Conservation (phyloP, 1,140 invertebrate species). For the Drosophila pectinifera region DNA sequence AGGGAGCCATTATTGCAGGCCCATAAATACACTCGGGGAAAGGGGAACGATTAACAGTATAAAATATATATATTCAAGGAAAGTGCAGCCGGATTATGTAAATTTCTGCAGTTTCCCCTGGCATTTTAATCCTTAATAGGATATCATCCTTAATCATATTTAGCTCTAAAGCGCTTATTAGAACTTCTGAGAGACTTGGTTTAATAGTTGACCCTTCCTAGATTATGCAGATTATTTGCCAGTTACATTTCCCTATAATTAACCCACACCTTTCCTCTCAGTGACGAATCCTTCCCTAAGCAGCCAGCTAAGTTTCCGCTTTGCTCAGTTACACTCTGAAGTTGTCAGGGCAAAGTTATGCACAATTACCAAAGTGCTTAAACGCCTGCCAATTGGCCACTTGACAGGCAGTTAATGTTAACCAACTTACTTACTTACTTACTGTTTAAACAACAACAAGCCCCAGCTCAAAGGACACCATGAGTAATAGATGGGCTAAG, state of each 20-base stretch:
- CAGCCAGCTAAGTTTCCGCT: neutral
- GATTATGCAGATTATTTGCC: too few relatives aligned
- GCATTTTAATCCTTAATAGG: neutral
- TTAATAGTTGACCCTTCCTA: too few relatives aligned
- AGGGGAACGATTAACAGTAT: neutral
- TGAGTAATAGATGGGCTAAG: slow-evolving; percentile 9
- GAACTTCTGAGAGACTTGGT: neutral
- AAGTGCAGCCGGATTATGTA: neutral
- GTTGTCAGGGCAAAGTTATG: slow-evolving; percentile 7
- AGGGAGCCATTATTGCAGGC: slow-evolving; percentile 27
- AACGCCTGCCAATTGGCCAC: slow-evolving; percentile 57
- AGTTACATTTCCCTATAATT: neutral
- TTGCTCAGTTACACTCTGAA: neutral
- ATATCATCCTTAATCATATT: neutral
- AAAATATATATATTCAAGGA: neutral
- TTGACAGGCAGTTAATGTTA: slow-evolving; percentile 64
- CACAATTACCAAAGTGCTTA: slow-evolving; percentile 60
- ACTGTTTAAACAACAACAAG: slow-evolving; percentile 52
- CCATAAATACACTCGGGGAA: slow-evolving; percentile 31
- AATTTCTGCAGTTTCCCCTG: neutral
- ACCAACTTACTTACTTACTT: slow-evolving; percentile 32
- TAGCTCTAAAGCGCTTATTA: neutral
- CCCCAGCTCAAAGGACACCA: neutral
- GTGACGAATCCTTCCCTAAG: neutral
- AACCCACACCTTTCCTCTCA: neutral